Conservation (phyloP, 2,113 vertebrate genomes). For the Eupsittula cactorum region DNA sequence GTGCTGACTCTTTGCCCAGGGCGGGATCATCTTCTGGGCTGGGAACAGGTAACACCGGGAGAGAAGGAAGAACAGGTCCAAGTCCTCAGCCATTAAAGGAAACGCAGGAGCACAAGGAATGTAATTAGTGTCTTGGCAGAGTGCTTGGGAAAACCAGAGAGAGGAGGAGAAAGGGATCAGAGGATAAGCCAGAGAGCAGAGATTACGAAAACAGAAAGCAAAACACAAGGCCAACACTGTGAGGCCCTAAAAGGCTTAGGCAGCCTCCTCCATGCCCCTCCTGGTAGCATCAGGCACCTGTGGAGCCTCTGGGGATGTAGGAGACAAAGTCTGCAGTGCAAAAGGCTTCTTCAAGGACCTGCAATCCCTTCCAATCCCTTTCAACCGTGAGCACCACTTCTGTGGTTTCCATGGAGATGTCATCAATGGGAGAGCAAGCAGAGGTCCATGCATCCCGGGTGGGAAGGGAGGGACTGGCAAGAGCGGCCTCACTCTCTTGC, state of each 20-base stretch:
- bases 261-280: neutral
- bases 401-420: neutral
- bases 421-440: fast-evolving
- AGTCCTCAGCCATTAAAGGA: slow-evolving; percentile 33
- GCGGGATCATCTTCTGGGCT: neutral
- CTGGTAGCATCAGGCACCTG: neutral
- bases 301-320: neutral
- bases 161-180: slow-evolving; percentile 30
- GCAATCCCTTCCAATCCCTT: neutral
- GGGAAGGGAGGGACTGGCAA: neutral
- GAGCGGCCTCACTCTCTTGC: neutral
- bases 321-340: neutral
- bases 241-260: neutral
- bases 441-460: fast-evolving
- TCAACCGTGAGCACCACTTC: neutral
- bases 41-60: neutral
- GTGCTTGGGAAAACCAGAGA: slow-evolving; percentile 42
- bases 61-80: neutral
- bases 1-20: neutral
- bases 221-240: neutral
- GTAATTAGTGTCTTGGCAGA: slow-evolving; percentile 23
- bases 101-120: neutral
- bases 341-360: neutral
- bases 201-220: slow-evolving; percentile 27
- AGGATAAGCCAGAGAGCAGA: slow-evolving; percentile 12